Base-by-base conservation (phyloP, 2,888 invertebrate species). In the Habroteleia sp. region DNA sequence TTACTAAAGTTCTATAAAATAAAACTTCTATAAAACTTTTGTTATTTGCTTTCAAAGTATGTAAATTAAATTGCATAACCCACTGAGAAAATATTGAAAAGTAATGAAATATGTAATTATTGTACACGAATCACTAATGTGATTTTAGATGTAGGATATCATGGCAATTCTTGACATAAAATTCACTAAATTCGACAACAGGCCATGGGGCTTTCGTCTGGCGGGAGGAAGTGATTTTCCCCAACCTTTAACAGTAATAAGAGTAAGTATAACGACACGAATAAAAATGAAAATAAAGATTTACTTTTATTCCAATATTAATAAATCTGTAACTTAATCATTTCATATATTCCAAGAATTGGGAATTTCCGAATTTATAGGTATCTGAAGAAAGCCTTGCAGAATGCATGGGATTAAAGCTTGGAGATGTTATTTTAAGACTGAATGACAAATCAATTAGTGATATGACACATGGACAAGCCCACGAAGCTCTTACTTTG, bases 341-440 rank as follows among this genome's bases (percentile, higher is more conserved):
- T n/a, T n/a, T n/a, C n/a, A n/a, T n/a, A n/a, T n/a, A n/a, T n/a
- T n/a, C n/a, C n/a, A n/a, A n/a, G n/a, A n/a, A n/a, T 20, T 20
- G 5, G 16, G 10, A 16, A 27, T 35, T 8, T 8, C 13, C 33
- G 4, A 8, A 20, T 39, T 48, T 78, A 2, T 84, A 97, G 97
- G 95, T 98, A 10, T 90, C 92, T 25, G 94, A 94, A 66, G 93
- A 93, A 56, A 94, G 96, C 78, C 91, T 97, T 29, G 96, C 97
- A 0, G 95, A 96, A 84, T 90, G 92, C 78, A 93, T 93, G 68
- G 97, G 97, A 0, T 89, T 98, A 14, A 91, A 92, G 83, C 92
- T 94, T 7, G 97, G 96, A n/a, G 98, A 98, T 89, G 90, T 94
- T 27, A 91, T 98, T 77, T 91, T 95, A 27, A 91, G 92, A 77